Evolutionary conservation across 1,140 invertebrate species (phyloP).

Genomic region (Pogonomyrmex barbatus): DNA sequence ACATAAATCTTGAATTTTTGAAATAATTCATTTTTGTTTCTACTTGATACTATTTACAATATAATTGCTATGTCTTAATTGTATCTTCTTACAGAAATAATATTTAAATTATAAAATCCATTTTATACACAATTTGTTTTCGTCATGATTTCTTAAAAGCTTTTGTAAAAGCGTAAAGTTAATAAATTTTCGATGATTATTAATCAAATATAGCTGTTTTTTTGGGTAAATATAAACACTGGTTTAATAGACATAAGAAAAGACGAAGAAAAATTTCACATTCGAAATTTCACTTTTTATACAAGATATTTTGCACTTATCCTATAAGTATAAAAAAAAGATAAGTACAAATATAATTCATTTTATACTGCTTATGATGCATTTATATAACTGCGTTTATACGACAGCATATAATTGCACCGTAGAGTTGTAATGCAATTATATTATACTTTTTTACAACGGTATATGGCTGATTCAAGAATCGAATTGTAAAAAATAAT

Average conservation of each 20-base stretch:
- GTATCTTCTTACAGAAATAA: neutral
- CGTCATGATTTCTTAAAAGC: neutral
- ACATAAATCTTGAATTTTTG: neutral
- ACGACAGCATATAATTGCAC: neutral
- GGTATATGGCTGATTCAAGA: neutral
- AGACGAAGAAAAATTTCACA: neutral
- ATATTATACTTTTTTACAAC: slow-evolving; percentile 17
- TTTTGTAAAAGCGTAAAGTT: neutral
- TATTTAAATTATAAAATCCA: neutral
- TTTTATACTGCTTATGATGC: slow-evolving; percentile 2
- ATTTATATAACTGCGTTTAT: slow-evolving; percentile 31
- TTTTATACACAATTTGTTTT: neutral
- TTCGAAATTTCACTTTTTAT: slow-evolving; percentile 15
- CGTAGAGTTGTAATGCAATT: slow-evolving; percentile 22
- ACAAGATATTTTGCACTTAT: neutral
- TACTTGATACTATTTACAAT: slow-evolving; percentile 15
- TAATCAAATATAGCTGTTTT: neutral
- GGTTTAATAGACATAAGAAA: neutral
- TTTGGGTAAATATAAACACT: neutral
- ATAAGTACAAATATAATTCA: slow-evolving; percentile 5
- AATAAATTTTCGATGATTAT: neutral
- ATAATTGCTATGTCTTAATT: neutral
- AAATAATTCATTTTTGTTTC: neutral
- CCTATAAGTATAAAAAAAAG: neutral
- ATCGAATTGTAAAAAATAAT: neutral